A percentile compares a stretch with the other conserved stretches of the same genome.
Evolutionary conservation across 2,888 invertebrate species (phyloP).

Genomic region (Drosophila affinis): DNA sequence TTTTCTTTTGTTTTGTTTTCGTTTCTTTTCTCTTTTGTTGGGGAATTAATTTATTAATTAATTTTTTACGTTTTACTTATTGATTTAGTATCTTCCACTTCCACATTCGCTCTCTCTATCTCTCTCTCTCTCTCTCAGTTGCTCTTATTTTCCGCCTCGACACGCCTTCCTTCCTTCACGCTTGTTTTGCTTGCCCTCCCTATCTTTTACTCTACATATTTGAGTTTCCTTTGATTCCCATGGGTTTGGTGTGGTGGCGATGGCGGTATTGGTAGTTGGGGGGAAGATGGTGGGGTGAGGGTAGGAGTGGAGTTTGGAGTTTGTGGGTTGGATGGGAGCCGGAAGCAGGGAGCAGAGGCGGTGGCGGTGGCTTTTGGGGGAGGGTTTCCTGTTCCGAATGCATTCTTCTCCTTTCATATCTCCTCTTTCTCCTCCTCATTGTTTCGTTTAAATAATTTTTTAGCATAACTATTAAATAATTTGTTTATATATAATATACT

Average conservation of each 20-base stretch:
- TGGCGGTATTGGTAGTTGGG: not conserved
- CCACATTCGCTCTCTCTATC: conserved; percentile 21
- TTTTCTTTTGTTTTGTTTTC: conserved; percentile 60
- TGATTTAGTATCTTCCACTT: conserved; percentile 62
- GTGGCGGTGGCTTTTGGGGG: conserved; percentile 1
- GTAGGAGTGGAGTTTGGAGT: conserved; percentile 6
- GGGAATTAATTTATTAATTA: conserved; percentile 73
- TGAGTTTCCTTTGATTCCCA: not conserved
- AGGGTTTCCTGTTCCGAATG: conserved; percentile 29
- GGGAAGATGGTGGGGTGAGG: not conserved
- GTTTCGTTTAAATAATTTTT: conserved; percentile 60
- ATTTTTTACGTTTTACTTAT: conserved; percentile 63
- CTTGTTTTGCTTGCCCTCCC: conserved; percentile 5
- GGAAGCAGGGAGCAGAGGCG: conserved; percentile 7
- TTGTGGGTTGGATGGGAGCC: conserved; percentile 4
- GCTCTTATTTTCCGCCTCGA: conserved; percentile 15
- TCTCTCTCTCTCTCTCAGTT: conserved; percentile 2
- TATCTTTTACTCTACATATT: not conserved
- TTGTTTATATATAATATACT: conserved; percentile 53
- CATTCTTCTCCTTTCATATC: conserved; percentile 31
- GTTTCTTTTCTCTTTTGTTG: conserved; percentile 27
- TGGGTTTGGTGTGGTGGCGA: not conserved
- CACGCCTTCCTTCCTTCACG: conserved; percentile 5
- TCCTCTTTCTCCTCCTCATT: conserved; percentile 26
- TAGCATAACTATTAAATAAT: conserved; percentile 75